Conservation (phyloP, 2,113 vertebrate species). For the Pachycephala philippinensis region DNA sequence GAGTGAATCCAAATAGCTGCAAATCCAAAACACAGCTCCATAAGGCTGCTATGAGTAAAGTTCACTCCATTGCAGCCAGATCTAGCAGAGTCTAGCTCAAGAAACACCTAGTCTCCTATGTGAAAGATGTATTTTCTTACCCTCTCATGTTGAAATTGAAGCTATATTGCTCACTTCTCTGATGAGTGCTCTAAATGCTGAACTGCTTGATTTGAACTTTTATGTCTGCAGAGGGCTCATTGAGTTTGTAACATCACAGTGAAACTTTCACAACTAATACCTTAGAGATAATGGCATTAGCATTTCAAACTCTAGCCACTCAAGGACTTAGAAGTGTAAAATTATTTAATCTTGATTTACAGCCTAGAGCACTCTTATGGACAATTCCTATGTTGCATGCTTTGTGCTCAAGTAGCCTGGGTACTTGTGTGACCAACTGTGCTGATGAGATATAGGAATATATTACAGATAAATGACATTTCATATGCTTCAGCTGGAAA, state of each 20-base stretch:
- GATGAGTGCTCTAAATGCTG: neutral
- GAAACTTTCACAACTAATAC: neutral
- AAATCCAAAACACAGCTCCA: neutral
- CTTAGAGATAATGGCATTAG: neutral
- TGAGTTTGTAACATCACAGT: neutral
- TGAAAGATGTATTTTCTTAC: neutral
- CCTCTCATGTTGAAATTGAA: neutral
- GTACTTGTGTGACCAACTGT: neutral
- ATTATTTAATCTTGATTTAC: neutral
- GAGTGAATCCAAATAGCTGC: neutral
- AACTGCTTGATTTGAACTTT: neutral
- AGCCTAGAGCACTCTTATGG: neutral
- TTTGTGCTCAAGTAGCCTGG: neutral
- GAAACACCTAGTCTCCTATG: neutral
- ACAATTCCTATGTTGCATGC: neutral
- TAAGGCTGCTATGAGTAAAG: neutral
- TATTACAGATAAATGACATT: neutral
- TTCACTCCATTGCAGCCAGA: neutral
- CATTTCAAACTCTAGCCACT: neutral
- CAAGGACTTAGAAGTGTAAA: neutral
- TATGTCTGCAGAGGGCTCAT: neutral
- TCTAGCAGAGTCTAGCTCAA: neutral
- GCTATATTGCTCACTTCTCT: neutral
- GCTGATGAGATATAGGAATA: neutral
- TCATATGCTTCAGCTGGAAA: neutral